Evolutionary conservation across 1,140 invertebrate genomes (phyloP), one percentile per base, ranked within the genome.

Genomic region (Galleria mellonella): DNA sequence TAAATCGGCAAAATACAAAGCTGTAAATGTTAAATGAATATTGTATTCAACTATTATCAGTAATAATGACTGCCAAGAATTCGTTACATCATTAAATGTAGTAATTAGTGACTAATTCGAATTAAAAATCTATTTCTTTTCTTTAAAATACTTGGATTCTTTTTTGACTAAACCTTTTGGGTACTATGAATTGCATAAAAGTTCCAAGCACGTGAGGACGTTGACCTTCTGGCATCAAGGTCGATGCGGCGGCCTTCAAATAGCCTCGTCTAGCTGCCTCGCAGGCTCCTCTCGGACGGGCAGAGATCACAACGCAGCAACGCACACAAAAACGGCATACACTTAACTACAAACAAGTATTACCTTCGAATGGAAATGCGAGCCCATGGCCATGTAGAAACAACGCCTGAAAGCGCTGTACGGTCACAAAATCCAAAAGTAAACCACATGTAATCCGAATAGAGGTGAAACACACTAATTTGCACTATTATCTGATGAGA

Each of bases 241-340:
- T 85, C 78, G 72, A 55, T 59, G 53, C 72, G 71, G 66, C 75
- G 78, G 82, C 78, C 81, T 83, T 84, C 78, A 77, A 69, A 74
- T 72, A 83, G 72, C 71, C 76, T 78, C 71, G 74, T 72, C 77
- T 81, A 72, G 72, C 51, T 68, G 57, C 58, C 62, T 53, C 62
- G 52, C 59, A 70, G 71, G 51, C 68, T 70, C 55, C 68, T 55
- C 47, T 58, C 58, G 55, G 54, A 39, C 47, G 55, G 52, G 41
- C 47, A 51, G 48, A 64, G 55, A 59, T 66, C 65, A 51, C 59
- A 60, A 62, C 55, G 40, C 49, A 57, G 43, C n/a, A n/a, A 62
- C 64, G 46, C 62, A 72, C 58, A 72, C 56, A 74, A 57, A 62
- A 53, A 66, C 51, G 54, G 47, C 51, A 55, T 46, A 59, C 61